Evolutionary conservation across 2,888 invertebrate species (phyloP).

Genomic region (Hymenopus coronatus): DNA sequence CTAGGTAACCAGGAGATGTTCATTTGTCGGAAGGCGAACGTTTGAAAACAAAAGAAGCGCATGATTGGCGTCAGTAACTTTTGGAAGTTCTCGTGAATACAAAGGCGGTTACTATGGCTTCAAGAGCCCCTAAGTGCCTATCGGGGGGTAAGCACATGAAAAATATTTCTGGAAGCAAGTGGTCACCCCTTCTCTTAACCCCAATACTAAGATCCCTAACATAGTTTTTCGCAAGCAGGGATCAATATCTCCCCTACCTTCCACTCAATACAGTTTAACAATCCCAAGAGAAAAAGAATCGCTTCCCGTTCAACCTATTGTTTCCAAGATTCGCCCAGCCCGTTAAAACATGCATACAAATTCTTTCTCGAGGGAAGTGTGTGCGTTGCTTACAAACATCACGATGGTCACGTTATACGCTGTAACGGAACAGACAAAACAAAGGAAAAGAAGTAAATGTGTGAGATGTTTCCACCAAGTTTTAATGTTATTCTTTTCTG

Average conservation of each 20-base stretch:
- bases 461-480: too few species aligned
- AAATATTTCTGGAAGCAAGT: background rate
- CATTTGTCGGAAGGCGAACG: background rate
- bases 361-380: background rate
- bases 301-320: background rate
- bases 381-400: background rate
- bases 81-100: background rate
- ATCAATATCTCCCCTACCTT: background rate
- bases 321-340: background rate
- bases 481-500: too few species aligned
- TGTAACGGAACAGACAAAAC: too few species aligned
- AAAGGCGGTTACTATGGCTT: background rate
- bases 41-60: background rate
- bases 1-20: too few species aligned
- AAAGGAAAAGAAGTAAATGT: too few species aligned
- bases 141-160: background rate
- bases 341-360: background rate
- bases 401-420: too few species aligned
- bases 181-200: background rate
- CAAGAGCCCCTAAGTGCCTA: background rate
- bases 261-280: background rate
- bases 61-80: background rate
- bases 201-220: background rate
- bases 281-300: background rate
- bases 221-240: background rate